These are phyloP conservation scores for Aporophyla nigra DNA, from an alignment of 2,888 invertebrate genomes.

Conservation along the genomic window DNA sequence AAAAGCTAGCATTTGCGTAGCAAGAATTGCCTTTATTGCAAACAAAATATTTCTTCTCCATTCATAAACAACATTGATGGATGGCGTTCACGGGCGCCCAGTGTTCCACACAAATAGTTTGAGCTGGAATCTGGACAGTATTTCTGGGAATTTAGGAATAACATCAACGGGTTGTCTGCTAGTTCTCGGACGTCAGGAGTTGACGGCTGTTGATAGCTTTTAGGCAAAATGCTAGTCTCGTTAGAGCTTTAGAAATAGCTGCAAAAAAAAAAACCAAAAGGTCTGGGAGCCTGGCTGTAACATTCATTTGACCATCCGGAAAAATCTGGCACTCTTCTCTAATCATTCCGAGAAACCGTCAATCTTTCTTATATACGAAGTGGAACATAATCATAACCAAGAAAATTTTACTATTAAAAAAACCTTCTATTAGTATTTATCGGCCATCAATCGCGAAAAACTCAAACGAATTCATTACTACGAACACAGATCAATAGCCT, in stretches of 20 bases:
- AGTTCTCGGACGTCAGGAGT: slow-evolving; percentile 33
- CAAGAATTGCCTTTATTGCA: slow-evolving; percentile 59
- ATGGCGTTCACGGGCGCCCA: slow-evolving; percentile 37
- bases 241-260: background rate
- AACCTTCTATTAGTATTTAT: slow-evolving; percentile 9
- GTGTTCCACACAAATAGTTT: slow-evolving; percentile 49
- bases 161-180: slow-evolving; percentile 39
- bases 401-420: slow-evolving; percentile 5
- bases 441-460: slow-evolving; percentile 8
- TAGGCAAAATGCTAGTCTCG: background rate
- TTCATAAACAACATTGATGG: slow-evolving; percentile 61
- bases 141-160: slow-evolving; percentile 52
- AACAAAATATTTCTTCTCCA: slow-evolving; percentile 60
- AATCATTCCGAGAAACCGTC: background rate
- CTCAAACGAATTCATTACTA: slow-evolving; percentile 19
- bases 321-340: background rate
- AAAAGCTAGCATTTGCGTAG: slow-evolving; percentile 51
- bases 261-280: background rate
- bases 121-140: slow-evolving; percentile 50
- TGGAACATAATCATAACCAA: slow-evolving; percentile 1
- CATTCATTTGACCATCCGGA: background rate
- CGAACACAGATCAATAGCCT: slow-evolving; percentile 38
- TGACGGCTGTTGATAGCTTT: slow-evolving; percentile 19
- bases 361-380: slow-evolving; percentile 16
- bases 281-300: background rate